Percentiles rank a stretch among this genome's conserved stretches.
phyloP scores from a whole-genome alignment of 2,113 vertebrate species.

The Gila orcuttii region DNA sequence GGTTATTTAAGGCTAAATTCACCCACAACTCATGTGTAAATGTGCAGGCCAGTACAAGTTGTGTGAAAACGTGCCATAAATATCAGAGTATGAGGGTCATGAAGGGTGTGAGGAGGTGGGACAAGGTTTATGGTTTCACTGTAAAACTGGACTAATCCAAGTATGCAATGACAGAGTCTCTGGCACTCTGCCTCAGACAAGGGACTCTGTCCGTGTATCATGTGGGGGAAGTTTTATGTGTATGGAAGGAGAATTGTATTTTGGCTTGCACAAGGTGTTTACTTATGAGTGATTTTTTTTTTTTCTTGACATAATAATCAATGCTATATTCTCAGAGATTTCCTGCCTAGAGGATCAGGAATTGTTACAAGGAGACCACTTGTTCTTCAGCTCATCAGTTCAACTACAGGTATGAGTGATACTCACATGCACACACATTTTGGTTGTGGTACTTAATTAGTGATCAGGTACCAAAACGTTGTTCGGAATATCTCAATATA shows the following conservation, averaged over 20 bases:
- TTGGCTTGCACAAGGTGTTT: background rate
- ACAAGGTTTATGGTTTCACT: slow-evolving; percentile 43
- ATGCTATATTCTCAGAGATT: slow-evolving; percentile 69
- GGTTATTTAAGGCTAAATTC: background rate
- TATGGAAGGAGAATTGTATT: background rate
- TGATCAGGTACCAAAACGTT: background rate
- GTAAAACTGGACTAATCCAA: slow-evolving; percentile 20
- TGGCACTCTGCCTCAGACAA: slow-evolving; percentile 38
- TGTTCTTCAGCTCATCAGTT: slow-evolving; percentile 75
- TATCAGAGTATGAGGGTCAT: slow-evolving; percentile 30
- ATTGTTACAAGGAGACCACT: slow-evolving; percentile 78
- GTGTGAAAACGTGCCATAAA: slow-evolving; percentile 45
- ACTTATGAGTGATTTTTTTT: background rate
- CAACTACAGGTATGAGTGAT: slow-evolving; percentile 62
- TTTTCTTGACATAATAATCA: slow-evolving; percentile 28
- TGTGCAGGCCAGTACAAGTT: background rate
- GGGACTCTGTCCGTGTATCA: slow-evolving; percentile 4
- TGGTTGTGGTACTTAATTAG: background rate
- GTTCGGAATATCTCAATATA: background rate
- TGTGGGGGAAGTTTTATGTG: slow-evolving; percentile 6
- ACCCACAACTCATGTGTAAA: background rate
- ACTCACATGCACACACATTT: background rate
- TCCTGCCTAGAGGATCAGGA: slow-evolving; percentile 81
- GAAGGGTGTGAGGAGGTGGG: slow-evolving; percentile 17
- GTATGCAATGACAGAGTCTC: slow-evolving; percentile 21